These are phyloP conservation scores for Channa maculata DNA, from an alignment of 2,113 vertebrate species.

Conservation along the genomic window DNA sequence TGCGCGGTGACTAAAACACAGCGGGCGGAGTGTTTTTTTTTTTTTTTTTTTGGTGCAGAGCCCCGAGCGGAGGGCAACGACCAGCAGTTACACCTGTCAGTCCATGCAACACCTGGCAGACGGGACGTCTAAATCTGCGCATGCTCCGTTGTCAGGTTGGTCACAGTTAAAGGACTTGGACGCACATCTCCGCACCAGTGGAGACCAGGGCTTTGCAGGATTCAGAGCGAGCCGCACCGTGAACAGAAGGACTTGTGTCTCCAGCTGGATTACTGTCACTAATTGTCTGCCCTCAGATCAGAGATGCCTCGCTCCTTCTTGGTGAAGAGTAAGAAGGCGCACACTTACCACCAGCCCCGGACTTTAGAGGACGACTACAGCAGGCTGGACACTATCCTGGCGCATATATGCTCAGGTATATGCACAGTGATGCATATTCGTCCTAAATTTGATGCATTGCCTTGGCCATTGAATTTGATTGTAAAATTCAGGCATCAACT, in stretches of 20 bases:
- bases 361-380: conserved; percentile 87
- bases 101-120: conserved; percentile 90
- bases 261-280: conserved; percentile 24
- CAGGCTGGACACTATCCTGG: conserved; percentile 83
- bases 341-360: conserved; percentile 96
- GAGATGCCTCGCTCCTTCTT: conserved; percentile 96
- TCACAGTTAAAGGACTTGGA: conserved; percentile 60
- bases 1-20: neutral
- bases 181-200: conserved; percentile 43
- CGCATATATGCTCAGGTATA: conserved; percentile 90
- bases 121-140: conserved; percentile 72
- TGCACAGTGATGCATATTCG: neutral
- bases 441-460: no score
- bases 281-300: conserved; percentile 25
- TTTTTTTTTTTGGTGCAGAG: conserved; percentile 1
- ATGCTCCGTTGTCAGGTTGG: conserved; percentile 71
- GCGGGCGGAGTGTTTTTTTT: neutral
- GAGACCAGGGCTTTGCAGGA: conserved; percentile 67
- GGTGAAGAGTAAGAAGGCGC: conserved; percentile 97
- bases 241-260: neutral
- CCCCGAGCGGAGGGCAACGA: conserved; percentile 6
- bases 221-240: conserved; percentile 29
- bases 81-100: conserved; percentile 85
- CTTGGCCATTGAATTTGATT: no score
- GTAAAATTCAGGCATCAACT: no score